Evolutionary conservation across 1,140 invertebrate species (phyloP), one percentile per base, ranked within the genome.

Genomic region (Drosophila leontia): DNA sequence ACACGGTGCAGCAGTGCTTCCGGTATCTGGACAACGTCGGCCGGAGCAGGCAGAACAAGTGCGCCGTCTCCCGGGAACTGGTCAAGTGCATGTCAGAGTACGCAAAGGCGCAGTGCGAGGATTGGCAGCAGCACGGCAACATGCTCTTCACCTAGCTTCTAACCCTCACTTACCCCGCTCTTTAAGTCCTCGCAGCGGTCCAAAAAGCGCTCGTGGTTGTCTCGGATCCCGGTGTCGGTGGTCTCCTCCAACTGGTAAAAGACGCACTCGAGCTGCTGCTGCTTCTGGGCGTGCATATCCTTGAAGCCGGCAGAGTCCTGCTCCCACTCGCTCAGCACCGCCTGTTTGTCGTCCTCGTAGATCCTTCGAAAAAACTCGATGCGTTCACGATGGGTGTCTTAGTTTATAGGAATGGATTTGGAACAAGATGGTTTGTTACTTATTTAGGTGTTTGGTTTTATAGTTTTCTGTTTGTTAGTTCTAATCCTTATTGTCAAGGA

Each of bases 1-100:
- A 94, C 63, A 93, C 94, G 0, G 94, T 94, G 56, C 93, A 94
- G 64, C 94, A 94, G 60, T 94, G 94, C 72, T 94, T 94, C 60
- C 93, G 94, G 64, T 94, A 94, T 50, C 62, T 94, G 48, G 92
- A 94, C 47, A 93, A 93, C 71, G 93, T 93, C 4, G 45, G 68
- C 71, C 92, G 93, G 91, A 47, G 37, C 47, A 41, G 58, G n/a
- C 91, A 92, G 48, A 93, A 94, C 37, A 94, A 94, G 70, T 94
- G 94, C 65, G 78, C 93, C 41, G 94, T 93, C 68, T 93, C 94
- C 0, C 93, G 93, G 58, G 94, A 94, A 48, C 80, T 94, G 9
- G 81, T 94, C 53, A 91, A 93, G 45, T 94, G 94, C 72, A 90
- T 94, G 68, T 93, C 94, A 1, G 94, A 94, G 64, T 94, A 94